These are phyloP conservation scores for Petrocephalus zakoni DNA, from an alignment of 2,113 vertebrate species.

Conservation along the genomic window DNA sequence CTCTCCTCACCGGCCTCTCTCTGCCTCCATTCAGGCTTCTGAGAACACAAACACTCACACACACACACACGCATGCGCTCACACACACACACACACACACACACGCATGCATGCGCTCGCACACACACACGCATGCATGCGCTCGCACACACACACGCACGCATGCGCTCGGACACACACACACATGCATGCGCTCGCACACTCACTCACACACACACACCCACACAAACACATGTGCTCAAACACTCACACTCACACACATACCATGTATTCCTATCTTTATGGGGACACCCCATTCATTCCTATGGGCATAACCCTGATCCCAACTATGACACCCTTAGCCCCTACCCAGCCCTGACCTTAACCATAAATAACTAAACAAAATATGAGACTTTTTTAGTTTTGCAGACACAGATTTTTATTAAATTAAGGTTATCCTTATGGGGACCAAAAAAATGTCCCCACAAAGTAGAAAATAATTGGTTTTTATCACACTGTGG, in stretches of 20 bases:
- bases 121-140: not conserved
- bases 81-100: slow-evolving; percentile 1
- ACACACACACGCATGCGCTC: slow-evolving; percentile 7
- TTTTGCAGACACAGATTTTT: too few species aligned
- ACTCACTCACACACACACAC: not conserved
- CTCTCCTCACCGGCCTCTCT: not conserved
- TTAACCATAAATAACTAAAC: too few species aligned
- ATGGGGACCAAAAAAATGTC: too few species aligned
- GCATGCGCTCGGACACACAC: slow-evolving; percentile 1
- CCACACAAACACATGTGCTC: slow-evolving; percentile 4
- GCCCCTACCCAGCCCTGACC: too few species aligned
- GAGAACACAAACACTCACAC: slow-evolving; percentile 12
- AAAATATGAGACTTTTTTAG: too few species aligned
- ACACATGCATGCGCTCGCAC: not conserved
- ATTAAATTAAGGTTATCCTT: too few species aligned
- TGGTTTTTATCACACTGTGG: too few species aligned
- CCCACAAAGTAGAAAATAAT: too few species aligned
- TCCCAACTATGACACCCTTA: too few species aligned
- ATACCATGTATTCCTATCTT: too few species aligned
- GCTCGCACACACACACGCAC: not conserved
- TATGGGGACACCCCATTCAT: too few species aligned
- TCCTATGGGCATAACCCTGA: too few species aligned
- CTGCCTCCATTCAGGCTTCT: not conserved
- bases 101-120: slow-evolving; percentile 6
- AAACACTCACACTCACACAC: not conserved